A percentile compares a stretch with the other conserved stretches of the same genome.
phyloP scores from a whole-genome alignment of 37 sponge, comb jelly and placozoan genomes.

The Crambe crambe region DNA sequence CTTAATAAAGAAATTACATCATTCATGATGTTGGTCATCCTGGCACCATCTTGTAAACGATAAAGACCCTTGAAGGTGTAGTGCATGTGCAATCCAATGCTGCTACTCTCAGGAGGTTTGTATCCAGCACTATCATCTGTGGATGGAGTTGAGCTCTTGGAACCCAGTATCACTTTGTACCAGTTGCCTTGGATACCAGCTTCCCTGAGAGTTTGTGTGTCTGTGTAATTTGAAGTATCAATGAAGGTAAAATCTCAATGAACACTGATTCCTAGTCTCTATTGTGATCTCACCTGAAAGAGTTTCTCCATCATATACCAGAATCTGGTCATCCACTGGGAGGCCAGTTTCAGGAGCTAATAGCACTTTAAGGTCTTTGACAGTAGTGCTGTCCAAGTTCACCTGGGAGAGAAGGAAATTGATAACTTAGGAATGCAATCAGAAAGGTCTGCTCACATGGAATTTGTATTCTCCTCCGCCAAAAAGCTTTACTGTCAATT shows the following conservation, averaged over 20 bases:
- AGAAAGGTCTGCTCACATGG: neutral
- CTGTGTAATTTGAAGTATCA: neutral
- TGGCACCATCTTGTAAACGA: neutral
- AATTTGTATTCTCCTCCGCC: neutral
- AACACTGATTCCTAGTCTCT: too few species aligned
- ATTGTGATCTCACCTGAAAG: constrained; percentile 17
- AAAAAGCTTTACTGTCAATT: neutral
- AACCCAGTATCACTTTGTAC: neutral
- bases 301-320: constrained; percentile 36
- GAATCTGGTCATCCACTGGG: constrained; percentile 4
- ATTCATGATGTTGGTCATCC: neutral
- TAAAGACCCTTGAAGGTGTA: neutral
- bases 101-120: neutral
- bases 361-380: constrained; percentile 22
- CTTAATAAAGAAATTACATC: neutral
- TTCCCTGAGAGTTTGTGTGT: neutral
- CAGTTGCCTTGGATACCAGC: neutral
- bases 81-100: neutral
- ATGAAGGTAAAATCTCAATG: too few species aligned
- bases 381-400: neutral
- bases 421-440: neutral
- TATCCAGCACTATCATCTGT: neutral
- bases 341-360: neutral
- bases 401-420: neutral
- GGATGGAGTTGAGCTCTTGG: neutral